phyloP scores from a whole-genome alignment of 2,888 invertebrate genomes.

The Troides oblongomaculatus region DNA sequence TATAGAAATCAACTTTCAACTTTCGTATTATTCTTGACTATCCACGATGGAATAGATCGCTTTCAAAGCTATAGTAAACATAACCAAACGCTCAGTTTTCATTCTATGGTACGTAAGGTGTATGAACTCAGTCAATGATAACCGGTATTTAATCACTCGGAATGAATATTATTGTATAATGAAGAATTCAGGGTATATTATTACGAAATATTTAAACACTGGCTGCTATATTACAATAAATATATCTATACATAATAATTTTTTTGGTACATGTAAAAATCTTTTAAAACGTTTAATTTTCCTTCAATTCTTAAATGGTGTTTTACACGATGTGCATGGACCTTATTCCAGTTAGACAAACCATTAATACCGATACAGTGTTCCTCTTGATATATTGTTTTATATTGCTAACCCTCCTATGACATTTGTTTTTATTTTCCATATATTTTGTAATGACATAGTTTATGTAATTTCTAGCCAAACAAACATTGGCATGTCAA shows the following conservation, averaged over 20 bases:
- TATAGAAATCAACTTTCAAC: background rate
- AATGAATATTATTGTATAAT: background rate
- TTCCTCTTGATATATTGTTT: too few relatives aligned
- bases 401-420: too few relatives aligned
- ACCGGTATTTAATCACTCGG: background rate
- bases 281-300: too few relatives aligned
- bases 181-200: background rate
- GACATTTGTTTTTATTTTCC: too few relatives aligned
- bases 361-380: too few relatives aligned
- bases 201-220: background rate
- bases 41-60: background rate
- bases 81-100: background rate
- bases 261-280: background rate
- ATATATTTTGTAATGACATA: too few relatives aligned
- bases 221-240: background rate
- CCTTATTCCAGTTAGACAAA: too few relatives aligned
- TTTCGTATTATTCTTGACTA: background rate
- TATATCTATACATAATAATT: background rate
- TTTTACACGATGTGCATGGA: too few relatives aligned
- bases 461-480: too few relatives aligned
- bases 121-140: constrained; percentile 2
- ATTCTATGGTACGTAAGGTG: background rate
- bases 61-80: background rate
- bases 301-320: too few relatives aligned
- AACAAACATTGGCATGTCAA: too few relatives aligned